Percentiles rank a stretch among this genome's conserved stretches.
phyloP scores from a whole-genome alignment of 1,140 invertebrate genomes.

The Acyrthosiphon pisum region DNA sequence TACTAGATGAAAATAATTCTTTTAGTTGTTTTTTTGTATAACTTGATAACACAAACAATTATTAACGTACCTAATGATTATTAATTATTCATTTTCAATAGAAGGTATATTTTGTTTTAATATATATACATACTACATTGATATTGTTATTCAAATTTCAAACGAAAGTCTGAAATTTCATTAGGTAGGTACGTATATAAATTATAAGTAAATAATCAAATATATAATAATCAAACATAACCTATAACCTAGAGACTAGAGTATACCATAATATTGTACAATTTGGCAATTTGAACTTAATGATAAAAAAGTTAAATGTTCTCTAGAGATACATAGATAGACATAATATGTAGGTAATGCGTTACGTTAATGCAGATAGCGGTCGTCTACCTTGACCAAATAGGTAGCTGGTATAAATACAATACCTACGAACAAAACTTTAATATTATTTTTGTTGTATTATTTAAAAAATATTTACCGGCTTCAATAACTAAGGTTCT shows the following conservation, averaged over 20 bases:
- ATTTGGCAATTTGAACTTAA: background rate
- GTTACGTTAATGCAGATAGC: background rate
- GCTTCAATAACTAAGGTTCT: no score
- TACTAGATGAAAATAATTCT: background rate
- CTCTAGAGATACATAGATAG: background rate
- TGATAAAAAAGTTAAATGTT: background rate
- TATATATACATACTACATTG: background rate
- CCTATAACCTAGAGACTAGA: background rate
- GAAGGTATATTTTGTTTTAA: background rate
- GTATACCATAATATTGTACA: background rate
- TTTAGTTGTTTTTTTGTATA: background rate
- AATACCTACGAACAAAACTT: background rate
- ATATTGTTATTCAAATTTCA: background rate
- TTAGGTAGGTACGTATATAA: background rate
- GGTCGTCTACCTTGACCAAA: constrained; percentile 37
- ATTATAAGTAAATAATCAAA: no score
- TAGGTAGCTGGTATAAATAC: background rate
- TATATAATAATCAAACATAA: background rate
- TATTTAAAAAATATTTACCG: no score
- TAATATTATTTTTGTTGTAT: no score
- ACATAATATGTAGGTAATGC: background rate
- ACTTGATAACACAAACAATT: background rate
- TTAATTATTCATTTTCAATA: background rate
- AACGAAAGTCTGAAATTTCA: background rate
- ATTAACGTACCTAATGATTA: background rate